Percentiles rank a stretch among this genome's conserved stretches.
phyloP scores from a whole-genome alignment of 2,888 invertebrate genomes.

The Chrysopilus asiliformis region DNA sequence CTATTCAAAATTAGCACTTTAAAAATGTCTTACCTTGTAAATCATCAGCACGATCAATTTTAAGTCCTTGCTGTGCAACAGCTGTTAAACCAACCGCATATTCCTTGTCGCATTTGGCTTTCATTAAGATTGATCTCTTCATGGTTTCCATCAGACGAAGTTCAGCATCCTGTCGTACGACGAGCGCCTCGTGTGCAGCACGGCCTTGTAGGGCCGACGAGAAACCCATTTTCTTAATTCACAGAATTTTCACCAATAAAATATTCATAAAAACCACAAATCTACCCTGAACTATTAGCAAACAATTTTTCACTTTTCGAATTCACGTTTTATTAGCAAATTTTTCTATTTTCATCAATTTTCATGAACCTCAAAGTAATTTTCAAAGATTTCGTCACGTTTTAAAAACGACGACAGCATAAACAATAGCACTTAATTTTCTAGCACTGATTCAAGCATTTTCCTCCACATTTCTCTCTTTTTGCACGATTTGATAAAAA shows the following conservation, averaged over 20 bases:
- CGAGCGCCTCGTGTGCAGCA: slow-evolving; percentile 79
- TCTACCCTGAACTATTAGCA: too few species aligned
- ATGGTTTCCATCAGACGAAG: slow-evolving; percentile 83
- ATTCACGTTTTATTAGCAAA: too few species aligned
- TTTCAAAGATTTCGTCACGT: too few species aligned
- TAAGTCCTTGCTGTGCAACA: slow-evolving; percentile 70
- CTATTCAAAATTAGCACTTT: too few species aligned
- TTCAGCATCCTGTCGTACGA: slow-evolving; percentile 85
- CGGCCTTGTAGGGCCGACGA: slow-evolving; percentile 76
- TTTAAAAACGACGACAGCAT: too few species aligned
- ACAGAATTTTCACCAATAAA: not conserved
- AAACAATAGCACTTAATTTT: too few species aligned
- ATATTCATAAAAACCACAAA: not conserved
- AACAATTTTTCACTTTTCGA: too few species aligned
- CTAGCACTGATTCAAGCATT: too few species aligned
- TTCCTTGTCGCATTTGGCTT: slow-evolving; percentile 85
- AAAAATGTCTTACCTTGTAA: slow-evolving; percentile 36
- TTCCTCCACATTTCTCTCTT: too few species aligned
- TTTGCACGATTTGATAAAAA: too few species aligned
- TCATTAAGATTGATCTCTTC: slow-evolving; percentile 70
- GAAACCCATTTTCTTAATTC: slow-evolving; percentile 57
- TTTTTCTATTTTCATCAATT: slow-evolving; percentile 2
- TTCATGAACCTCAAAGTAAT: too few species aligned
- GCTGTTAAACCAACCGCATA: slow-evolving; percentile 73
- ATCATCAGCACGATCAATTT: slow-evolving; percentile 51